Evolutionary conservation across 2,113 vertebrate genomes (phyloP).

Genomic region (Oriolus oriolus): DNA sequence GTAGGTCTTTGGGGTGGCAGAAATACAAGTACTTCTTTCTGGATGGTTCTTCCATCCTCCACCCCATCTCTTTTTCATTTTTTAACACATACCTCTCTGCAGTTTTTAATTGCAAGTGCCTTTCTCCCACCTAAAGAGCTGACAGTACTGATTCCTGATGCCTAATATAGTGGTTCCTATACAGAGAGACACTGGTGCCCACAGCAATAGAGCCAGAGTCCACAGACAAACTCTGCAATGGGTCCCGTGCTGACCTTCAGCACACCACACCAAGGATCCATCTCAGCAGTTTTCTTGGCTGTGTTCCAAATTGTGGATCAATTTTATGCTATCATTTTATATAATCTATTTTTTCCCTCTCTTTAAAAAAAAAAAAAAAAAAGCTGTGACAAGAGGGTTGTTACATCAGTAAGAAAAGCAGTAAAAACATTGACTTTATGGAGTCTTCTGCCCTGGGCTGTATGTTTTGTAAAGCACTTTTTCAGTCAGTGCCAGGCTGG

Average conservation of each 20-base stretch:
- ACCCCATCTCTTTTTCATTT: neutral
- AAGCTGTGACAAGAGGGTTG: neutral
- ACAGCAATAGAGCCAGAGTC: neutral
- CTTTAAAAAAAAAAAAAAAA: neutral
- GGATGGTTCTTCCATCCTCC: neutral
- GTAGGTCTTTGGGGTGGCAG: neutral
- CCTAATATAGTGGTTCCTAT: neutral
- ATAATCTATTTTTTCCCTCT: neutral
- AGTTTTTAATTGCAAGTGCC: neutral
- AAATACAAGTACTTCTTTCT: neutral
- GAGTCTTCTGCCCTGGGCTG: slow-evolving; percentile 41
- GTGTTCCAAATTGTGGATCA: neutral
- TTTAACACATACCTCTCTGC: neutral
- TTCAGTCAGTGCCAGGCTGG: slow-evolving; percentile 12
- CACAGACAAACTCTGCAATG: neutral
- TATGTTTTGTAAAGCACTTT: slow-evolving; percentile 43
- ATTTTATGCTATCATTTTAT: neutral
- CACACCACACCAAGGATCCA: neutral
- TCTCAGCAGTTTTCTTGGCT: neutral
- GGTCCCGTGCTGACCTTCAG: neutral
- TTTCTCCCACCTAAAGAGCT: neutral
- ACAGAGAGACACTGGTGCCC: neutral
- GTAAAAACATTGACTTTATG: slow-evolving; percentile 42
- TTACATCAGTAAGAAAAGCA: slow-evolving; percentile 34
- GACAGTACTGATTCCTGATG: neutral